Conservation (phyloP, 2,888 invertebrate species). For the Papilio elwesi region DNA sequence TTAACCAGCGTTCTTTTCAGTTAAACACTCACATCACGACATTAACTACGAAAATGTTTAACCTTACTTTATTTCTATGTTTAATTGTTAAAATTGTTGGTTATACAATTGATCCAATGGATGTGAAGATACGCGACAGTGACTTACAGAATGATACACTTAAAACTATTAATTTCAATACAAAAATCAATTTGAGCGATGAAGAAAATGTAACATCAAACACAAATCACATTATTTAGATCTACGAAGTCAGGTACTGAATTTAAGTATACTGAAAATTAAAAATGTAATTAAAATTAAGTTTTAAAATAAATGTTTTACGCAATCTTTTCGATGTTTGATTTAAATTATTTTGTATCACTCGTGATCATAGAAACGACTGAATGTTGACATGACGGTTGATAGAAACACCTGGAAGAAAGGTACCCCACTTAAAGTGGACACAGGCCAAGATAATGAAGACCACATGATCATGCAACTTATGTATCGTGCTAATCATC, state of each 20-base stretch:
- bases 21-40: neutral
- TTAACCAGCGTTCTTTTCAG: neutral
- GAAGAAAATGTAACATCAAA: conserved; percentile 4
- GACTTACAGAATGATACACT: neutral
- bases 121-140: neutral
- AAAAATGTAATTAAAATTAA: neutral
- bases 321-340: neutral
- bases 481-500: no score
- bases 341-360: neutral
- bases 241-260: neutral
- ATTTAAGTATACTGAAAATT: neutral
- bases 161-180: neutral
- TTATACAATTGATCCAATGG: neutral
- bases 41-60: neutral
- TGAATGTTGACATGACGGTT: no score
- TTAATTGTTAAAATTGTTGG: neutral
- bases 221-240: conserved; percentile 11
- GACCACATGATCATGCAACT: no score
- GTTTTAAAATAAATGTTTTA: neutral
- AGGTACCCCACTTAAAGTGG: no score
- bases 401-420: no score
- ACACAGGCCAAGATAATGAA: no score
- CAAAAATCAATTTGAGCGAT: neutral
- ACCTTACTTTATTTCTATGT: neutral
- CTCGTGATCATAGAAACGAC: no score